These are phyloP conservation scores for Chrysopa pallens DNA, from an alignment of 1,140 invertebrate genomes.

Conservation along the genomic window DNA sequence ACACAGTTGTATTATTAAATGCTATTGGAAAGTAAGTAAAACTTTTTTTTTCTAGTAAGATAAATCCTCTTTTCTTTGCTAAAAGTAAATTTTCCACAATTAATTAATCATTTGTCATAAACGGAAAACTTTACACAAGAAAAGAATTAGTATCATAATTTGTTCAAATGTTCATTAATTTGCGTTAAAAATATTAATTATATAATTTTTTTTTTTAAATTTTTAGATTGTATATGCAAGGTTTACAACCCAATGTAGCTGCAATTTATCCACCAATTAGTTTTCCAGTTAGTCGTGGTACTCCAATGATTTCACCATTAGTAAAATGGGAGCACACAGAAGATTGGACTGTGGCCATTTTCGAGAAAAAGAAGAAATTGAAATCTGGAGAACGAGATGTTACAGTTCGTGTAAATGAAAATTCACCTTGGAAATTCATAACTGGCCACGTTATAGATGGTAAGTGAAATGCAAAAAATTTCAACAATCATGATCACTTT, in stretches of 20 bases:
- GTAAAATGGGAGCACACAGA: conserved; percentile 51
- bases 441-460: conserved; percentile 76
- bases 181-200: background rate
- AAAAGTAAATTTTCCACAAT: background rate
- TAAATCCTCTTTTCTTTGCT: background rate
- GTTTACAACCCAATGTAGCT: conserved; percentile 23
- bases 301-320: conserved; percentile 55
- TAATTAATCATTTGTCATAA: background rate
- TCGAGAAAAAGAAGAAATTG: conserved; percentile 7
- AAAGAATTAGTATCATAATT: background rate
- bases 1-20: conserved; percentile 44
- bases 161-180: conserved; percentile 6
- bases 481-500: too few relatives aligned
- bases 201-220: background rate
- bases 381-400: conserved; percentile 42
- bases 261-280: conserved; percentile 41
- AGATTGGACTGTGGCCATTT: conserved; percentile 19
- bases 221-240: conserved; percentile 22
- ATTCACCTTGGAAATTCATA: conserved; percentile 51
- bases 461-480: conserved; percentile 6
- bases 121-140: background rate
- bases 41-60: background rate
- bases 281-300: conserved; percentile 65
- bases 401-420: conserved; percentile 38
- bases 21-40: conserved; percentile 49